These are phyloP conservation scores for Ia io DNA, from an alignment of 2,113 vertebrate genomes.

Conservation along the genomic window DNA sequence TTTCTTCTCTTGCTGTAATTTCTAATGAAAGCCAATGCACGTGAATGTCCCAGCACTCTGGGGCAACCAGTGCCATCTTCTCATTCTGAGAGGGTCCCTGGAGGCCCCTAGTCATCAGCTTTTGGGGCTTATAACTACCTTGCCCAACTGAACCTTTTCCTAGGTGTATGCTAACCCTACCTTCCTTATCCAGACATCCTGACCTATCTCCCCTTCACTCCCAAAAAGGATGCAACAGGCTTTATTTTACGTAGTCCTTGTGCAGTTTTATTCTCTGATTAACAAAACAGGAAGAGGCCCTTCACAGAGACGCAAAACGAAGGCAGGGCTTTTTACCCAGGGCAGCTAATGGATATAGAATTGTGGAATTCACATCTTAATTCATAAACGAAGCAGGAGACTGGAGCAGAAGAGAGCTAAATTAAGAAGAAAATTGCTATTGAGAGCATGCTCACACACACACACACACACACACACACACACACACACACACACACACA, in stretches of 20 bases:
- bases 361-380: not conserved
- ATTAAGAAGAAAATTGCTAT: not conserved
- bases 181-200: not conserved
- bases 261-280: not conserved
- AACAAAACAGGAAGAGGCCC: not conserved
- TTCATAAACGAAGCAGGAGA: not conserved
- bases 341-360: not conserved
- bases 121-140: not conserved
- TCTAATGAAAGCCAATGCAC: not conserved
- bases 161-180: not conserved
- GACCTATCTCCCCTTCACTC: not conserved
- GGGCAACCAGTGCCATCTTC: fast-evolving
- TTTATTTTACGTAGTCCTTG: not conserved
- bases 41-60: not conserved
- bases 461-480: not conserved
- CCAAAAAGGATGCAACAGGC: not conserved
- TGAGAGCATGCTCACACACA: not conserved
- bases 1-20: not conserved
- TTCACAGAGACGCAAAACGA: not conserved
- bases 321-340: not conserved
- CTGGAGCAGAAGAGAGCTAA: not conserved
- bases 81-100: not conserved
- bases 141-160: not conserved
- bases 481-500: not conserved
- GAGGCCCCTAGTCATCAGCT: fast-evolving